These are phyloP conservation scores for Drosophila busckii DNA, from an alignment of 1,140 invertebrate genomes.

Conservation along the genomic window DNA sequence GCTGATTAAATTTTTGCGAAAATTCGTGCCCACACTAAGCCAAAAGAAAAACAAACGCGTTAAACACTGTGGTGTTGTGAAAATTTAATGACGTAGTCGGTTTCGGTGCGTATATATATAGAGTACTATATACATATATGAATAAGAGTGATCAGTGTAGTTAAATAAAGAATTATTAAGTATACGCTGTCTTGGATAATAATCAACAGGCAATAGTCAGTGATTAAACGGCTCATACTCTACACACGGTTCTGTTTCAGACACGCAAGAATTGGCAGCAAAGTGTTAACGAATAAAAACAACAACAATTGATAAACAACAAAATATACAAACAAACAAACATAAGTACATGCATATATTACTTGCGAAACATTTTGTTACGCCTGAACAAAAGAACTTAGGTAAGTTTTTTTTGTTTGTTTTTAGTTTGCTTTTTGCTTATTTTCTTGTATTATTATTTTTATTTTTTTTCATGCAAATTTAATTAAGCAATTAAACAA, in stretches of 20 bases:
- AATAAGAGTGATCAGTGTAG: too few species aligned
- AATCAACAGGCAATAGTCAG: slow-evolving; percentile 16
- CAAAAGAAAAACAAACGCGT: slow-evolving; percentile 51
- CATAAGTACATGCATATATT: slow-evolving; percentile 20
- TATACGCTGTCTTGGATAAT: too few species aligned
- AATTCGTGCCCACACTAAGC: neutral
- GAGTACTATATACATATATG: too few species aligned
- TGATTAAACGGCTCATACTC: slow-evolving; percentile 36
- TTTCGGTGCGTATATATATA: slow-evolving; percentile 1
- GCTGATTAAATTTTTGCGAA: slow-evolving; percentile 8
- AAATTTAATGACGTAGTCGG: slow-evolving; percentile 11
- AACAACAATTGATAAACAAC: slow-evolving; percentile 33
- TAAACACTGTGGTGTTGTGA: neutral
- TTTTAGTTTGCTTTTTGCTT: slow-evolving; percentile 30
- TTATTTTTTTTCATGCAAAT: slow-evolving; percentile 60
- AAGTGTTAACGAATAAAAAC: slow-evolving; percentile 51
- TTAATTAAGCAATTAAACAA: slow-evolving; percentile 67
- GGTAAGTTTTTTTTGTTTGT: slow-evolving; percentile 53
- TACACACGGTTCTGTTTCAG: slow-evolving; percentile 50
- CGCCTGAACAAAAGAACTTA: slow-evolving; percentile 70
- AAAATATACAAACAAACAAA: slow-evolving; percentile 30
- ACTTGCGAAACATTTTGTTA: slow-evolving; percentile 45
- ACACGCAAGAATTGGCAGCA: slow-evolving; percentile 53
- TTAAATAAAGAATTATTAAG: too few species aligned
- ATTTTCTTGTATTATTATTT: slow-evolving; percentile 31